phyloP scores from a whole-genome alignment of 2,113 vertebrate species.

The Proteles cristata region DNA sequence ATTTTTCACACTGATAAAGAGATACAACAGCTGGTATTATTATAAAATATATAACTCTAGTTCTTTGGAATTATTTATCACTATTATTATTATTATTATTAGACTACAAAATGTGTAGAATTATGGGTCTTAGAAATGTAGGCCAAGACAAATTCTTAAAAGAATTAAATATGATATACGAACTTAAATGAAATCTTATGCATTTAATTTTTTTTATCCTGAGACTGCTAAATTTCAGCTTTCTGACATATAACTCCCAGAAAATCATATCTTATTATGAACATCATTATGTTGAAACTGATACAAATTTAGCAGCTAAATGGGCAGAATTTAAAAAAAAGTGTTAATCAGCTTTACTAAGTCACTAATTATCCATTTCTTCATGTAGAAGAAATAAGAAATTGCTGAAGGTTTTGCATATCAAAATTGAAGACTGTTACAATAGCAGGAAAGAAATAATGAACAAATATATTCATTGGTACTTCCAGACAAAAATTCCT shows the following conservation, averaged over 20 bases:
- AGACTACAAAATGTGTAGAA: background rate
- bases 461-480: background rate
- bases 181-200: background rate
- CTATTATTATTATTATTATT: background rate
- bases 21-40: background rate
- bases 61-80: background rate
- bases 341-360: slow-evolving; percentile 11
- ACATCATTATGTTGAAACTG: slow-evolving; percentile 57
- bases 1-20: background rate
- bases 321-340: background rate
- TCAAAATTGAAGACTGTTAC: slow-evolving; percentile 11
- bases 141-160: background rate
- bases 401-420: slow-evolving; percentile 37
- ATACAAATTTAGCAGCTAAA: slow-evolving; percentile 58
- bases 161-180: background rate
- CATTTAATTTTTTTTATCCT: background rate
- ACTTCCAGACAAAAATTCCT: slow-evolving; percentile 38
- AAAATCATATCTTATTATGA: slow-evolving; percentile 35
- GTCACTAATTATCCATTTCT: slow-evolving; percentile 54
- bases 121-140: slow-evolving; percentile 15
- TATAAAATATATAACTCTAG: background rate
- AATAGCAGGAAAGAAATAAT: slow-evolving; percentile 20
- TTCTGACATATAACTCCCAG: slow-evolving; percentile 7
- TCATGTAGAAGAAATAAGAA: slow-evolving; percentile 19
- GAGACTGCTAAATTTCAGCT: background rate